Conservation (phyloP, 1,140 invertebrate species). For the Drosophila tani region DNA sequence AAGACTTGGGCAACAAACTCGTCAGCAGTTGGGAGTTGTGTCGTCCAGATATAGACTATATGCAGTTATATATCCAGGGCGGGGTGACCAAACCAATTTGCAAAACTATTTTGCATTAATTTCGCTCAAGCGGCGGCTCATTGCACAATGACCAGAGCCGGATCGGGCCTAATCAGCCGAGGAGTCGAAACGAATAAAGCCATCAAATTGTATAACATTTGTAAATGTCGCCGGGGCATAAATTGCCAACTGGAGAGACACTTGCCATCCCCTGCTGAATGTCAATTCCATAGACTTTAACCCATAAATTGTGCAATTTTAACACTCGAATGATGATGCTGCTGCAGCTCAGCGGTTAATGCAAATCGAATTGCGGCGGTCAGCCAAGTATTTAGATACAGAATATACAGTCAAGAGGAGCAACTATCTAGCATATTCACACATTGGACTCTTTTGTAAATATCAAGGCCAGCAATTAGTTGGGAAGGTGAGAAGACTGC, state of each 20-base stretch:
- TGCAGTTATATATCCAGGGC: constrained; percentile 32
- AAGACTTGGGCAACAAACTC: constrained; percentile 73
- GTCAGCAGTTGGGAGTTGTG: constrained; percentile 63
- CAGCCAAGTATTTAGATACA: constrained; percentile 51
- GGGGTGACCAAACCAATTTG: constrained; percentile 30
- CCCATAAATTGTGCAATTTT: constrained; percentile 65
- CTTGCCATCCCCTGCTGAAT: constrained; percentile 44
- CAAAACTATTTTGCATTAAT: constrained; percentile 48
- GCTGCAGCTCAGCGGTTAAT: constrained; percentile 36
- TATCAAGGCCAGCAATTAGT: constrained; percentile 75
- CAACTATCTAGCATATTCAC: constrained; percentile 21
- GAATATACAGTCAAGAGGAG: constrained; percentile 39
- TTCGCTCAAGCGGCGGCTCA: constrained; percentile 16
- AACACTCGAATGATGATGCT: constrained; percentile 37
- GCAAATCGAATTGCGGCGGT: constrained; percentile 64
- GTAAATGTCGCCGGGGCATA: constrained; percentile 58
- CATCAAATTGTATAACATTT: constrained; percentile 61
- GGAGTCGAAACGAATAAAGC: constrained; percentile 21
- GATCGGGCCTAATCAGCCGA: constrained; percentile 32
- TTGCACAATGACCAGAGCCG: constrained; percentile 41
- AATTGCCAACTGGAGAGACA: constrained; percentile 27
- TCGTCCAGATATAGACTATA: constrained; percentile 10
- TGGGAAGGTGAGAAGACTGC: constrained; percentile 59
- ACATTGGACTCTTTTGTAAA: constrained; percentile 63
- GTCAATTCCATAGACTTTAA: constrained; percentile 54